These are phyloP conservation scores for Caenorhabditis imperialis DNA, from an alignment of 2,888 invertebrate species.

Conservation along the genomic window DNA sequence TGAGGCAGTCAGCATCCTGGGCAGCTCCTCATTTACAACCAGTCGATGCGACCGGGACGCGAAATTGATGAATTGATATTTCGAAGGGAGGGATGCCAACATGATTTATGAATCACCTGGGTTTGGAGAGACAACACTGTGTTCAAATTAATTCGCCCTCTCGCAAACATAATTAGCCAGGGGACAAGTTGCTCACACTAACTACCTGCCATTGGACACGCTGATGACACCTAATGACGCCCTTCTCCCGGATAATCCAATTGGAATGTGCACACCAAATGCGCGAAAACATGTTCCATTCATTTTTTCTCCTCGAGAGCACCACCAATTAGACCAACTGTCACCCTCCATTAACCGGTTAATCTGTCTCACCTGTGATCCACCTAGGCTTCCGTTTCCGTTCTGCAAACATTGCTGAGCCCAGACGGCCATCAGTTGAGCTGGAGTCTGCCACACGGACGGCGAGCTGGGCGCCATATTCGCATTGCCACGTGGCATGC, in stretches of 20 bases:
- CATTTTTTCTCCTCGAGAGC: background rate
- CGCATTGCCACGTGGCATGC: conserved; percentile 40
- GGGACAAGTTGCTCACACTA: conserved; percentile 6
- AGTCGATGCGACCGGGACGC: conserved; percentile 12
- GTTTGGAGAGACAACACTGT: background rate
- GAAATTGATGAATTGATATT: conserved; percentile 60
- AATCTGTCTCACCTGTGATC: conserved; percentile 9
- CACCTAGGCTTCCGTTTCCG: conserved; percentile 13
- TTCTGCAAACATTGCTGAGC: conserved; percentile 55
- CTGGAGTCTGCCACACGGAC: conserved; percentile 40
- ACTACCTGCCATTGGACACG: conserved; percentile 22
- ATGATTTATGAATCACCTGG: conserved; percentile 57
- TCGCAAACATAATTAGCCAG: conserved; percentile 2
- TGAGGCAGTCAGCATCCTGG: conserved; percentile 8
- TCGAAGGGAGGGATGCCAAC: conserved; percentile 16
- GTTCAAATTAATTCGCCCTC: conserved; percentile 17
- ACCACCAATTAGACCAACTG: conserved; percentile 14
- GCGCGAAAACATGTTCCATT: conserved; percentile 43
- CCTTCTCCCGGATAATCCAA: conserved; percentile 19
- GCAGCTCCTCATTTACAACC: conserved; percentile 49
- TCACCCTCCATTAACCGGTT: background rate
- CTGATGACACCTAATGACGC: conserved; percentile 23
- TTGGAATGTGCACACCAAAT: conserved; percentile 20
- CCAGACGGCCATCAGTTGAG: conserved; percentile 68
- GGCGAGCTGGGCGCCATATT: conserved; percentile 23